phyloP scores from a whole-genome alignment of 2,797 vertebrate species.

The Florisuga fusca region DNA sequence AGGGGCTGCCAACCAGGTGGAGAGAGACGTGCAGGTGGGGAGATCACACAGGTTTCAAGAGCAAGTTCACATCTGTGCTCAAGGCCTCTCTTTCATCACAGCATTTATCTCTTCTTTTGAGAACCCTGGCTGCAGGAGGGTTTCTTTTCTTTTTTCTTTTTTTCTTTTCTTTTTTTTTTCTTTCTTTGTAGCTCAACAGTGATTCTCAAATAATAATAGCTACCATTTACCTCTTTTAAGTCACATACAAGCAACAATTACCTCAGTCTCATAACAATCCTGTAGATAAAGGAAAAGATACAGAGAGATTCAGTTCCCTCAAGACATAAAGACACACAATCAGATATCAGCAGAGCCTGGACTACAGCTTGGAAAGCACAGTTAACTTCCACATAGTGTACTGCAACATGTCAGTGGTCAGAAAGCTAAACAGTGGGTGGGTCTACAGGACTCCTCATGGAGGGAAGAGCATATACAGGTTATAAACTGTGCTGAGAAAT shows the following conservation, averaged over 20 bases:
- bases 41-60: conserved; percentile 54
- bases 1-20: conserved; percentile 33
- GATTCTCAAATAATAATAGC: conserved; percentile 26
- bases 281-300: not conserved
- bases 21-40: conserved; percentile 60
- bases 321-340: not conserved
- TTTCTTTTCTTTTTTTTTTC: not conserved
- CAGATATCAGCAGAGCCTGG: not conserved
- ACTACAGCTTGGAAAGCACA: not conserved
- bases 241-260: not conserved
- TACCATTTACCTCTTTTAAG: conserved; percentile 17
- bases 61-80: conserved; percentile 40
- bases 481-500: not conserved
- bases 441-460: not conserved
- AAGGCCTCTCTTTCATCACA: conserved; percentile 13
- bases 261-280: not conserved
- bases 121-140: not conserved
- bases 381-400: rapidly evolving
- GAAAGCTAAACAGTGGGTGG: not conserved
- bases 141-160: no score
- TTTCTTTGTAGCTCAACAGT: not conserved
- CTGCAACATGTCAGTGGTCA: not conserved
- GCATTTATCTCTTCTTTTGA: conserved; percentile 43
- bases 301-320: not conserved
- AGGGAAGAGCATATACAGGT: not conserved